These are phyloP conservation scores for Drosophila multiciliata DNA, from an alignment of 2,888 invertebrate genomes.

Conservation along the genomic window DNA sequence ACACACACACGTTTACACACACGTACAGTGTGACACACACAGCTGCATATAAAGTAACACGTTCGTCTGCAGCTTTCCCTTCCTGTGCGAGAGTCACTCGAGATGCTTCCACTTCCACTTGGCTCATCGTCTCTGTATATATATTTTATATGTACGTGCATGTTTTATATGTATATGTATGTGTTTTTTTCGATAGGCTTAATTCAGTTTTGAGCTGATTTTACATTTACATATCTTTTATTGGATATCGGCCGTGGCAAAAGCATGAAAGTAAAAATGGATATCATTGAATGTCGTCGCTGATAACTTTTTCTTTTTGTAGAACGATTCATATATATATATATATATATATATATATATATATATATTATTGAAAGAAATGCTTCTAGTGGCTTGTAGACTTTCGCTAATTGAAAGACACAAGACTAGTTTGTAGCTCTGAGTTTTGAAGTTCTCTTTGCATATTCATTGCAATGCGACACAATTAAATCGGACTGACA, in stretches of 20 bases:
- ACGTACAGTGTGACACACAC: not conserved
- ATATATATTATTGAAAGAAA: slow-evolving; percentile 57
- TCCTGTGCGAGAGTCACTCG: slow-evolving; percentile 74
- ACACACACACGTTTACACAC: slow-evolving; percentile 9
- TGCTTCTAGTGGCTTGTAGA: slow-evolving; percentile 50
- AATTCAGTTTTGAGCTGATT: slow-evolving; percentile 47
- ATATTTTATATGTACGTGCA: slow-evolving; percentile 31
- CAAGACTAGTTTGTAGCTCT: slow-evolving; percentile 36
- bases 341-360: slow-evolving; percentile 64
- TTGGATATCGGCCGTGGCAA: slow-evolving; percentile 54
- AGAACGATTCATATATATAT: slow-evolving; percentile 68
- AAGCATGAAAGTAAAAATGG: slow-evolving; percentile 69
- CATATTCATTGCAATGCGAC: slow-evolving; percentile 71
- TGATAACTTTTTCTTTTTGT: slow-evolving; percentile 74
- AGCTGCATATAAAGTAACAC: slow-evolving; percentile 49
- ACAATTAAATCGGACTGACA: slow-evolving; percentile 71
- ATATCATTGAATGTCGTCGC: slow-evolving; percentile 49
- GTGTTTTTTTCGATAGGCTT: slow-evolving; percentile 59
- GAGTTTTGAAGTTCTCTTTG: slow-evolving; percentile 42
- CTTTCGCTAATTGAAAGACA: slow-evolving; percentile 76
- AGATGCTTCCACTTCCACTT: slow-evolving; percentile 52
- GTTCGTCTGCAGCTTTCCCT: slow-evolving; percentile 80
- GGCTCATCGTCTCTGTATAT: slow-evolving; percentile 20
- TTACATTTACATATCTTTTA: slow-evolving; percentile 10
- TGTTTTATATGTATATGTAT: slow-evolving; percentile 12